Evolutionary conservation across 2,888 invertebrate genomes (phyloP).

Genomic region (Mythimna ferrago): DNA sequence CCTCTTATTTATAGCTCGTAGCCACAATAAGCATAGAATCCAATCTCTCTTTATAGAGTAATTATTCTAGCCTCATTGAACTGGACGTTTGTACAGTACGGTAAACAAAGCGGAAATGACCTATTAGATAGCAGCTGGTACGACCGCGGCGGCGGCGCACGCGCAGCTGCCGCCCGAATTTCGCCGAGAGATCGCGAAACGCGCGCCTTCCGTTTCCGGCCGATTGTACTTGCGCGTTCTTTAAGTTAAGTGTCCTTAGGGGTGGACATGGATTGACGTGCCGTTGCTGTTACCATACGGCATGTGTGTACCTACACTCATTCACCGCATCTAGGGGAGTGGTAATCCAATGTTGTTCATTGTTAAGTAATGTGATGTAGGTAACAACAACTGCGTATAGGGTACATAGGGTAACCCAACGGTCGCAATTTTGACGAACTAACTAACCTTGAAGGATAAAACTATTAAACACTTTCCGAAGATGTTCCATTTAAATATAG

Average conservation of each 20-base stretch:
- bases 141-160: conserved; percentile 72
- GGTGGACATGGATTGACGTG: conserved; percentile 84
- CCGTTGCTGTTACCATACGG: conserved; percentile 52
- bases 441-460: neutral
- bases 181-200: conserved; percentile 89
- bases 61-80: conserved; percentile 60
- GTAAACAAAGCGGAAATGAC: conserved; percentile 85
- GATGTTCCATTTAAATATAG: neutral
- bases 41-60: conserved; percentile 47
- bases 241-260: conserved; percentile 67
- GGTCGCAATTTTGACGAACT: neutral
- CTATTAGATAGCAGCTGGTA: conserved; percentile 87
- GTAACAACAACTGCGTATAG: conserved; percentile 24
- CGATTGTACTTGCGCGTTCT: conserved; percentile 83
- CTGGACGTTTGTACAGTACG: conserved; percentile 65
- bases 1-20: conserved; percentile 37
- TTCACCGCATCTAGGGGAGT: conserved; percentile 67
- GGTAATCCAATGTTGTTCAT: conserved; percentile 65
- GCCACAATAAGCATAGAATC: conserved; percentile 45
- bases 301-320: conserved; percentile 36
- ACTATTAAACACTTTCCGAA: neutral
- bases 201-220: conserved; percentile 90
- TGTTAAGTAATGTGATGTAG: conserved; percentile 36
- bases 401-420: neutral
- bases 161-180: conserved; percentile 88